These are phyloP conservation scores for Acanthurus tractus DNA, from an alignment of 2,797 vertebrate species.

Conservation along the genomic window DNA sequence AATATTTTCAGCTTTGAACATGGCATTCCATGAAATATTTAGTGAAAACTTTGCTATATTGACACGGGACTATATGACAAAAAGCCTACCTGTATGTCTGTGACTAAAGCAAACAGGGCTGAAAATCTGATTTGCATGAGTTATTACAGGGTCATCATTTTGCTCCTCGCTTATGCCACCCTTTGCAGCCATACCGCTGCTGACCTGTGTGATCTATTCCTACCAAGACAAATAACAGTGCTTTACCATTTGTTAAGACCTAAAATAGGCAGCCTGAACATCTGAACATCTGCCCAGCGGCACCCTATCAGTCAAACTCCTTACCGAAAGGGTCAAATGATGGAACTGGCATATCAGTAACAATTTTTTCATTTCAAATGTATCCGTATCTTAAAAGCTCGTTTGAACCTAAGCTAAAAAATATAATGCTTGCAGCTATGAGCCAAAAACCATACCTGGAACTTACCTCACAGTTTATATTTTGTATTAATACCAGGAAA, in stretches of 20 bases:
- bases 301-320: not conserved
- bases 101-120: slow-evolving; percentile 11
- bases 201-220: slow-evolving; percentile 26
- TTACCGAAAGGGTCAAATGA: not conserved
- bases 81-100: not conserved
- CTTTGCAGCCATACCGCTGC: slow-evolving; percentile 5
- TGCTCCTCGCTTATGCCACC: not conserved
- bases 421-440: not conserved
- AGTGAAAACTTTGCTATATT: not conserved
- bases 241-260: not conserved
- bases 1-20: not conserved
- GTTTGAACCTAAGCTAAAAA: slow-evolving; percentile 1
- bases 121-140: slow-evolving; percentile 48
- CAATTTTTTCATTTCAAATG: too few species aligned
- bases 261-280: slow-evolving; percentile 4
- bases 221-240: not conserved
- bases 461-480: not conserved
- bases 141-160: slow-evolving; percentile 7
- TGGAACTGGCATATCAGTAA: too few species aligned
- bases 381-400: not conserved
- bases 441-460: not conserved
- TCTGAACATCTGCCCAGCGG: not conserved
- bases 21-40: not conserved
- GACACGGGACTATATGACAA: not conserved
- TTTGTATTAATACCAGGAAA: not conserved